Percentiles rank a stretch among this genome's conserved stretches.
phyloP scores from a whole-genome alignment of 2,797 vertebrate species.

The Leptoclinus maculatus region DNA sequence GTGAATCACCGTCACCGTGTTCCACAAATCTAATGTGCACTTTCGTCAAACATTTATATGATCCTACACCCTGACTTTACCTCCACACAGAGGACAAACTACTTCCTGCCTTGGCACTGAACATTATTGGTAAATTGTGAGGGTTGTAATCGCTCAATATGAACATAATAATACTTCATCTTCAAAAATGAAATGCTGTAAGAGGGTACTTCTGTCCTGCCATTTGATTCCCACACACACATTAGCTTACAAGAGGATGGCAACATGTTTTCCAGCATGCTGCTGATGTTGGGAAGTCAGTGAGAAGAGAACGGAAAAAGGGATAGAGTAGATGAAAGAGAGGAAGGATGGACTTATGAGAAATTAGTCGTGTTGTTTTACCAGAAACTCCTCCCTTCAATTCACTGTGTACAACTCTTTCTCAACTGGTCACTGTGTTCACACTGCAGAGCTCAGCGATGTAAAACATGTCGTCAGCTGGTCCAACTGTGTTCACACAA shows the following conservation, averaged over 20 bases:
- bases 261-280: slow-evolving; percentile 13
- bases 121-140: no score
- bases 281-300: slow-evolving; percentile 27
- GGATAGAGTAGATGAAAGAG: slow-evolving; percentile 14
- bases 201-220: background rate
- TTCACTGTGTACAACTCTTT: background rate
- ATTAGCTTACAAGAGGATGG: background rate
- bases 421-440: slow-evolving; percentile 2
- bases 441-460: background rate
- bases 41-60: no score
- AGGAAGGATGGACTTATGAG: slow-evolving; percentile 46
- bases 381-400: slow-evolving; percentile 36
- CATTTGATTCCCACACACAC: slow-evolving; percentile 2
- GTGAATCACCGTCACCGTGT: no score
- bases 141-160: background rate
- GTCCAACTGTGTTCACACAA: background rate
- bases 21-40: no score
- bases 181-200: background rate
- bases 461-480: background rate
- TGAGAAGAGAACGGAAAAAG: slow-evolving; percentile 17
- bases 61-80: no score
- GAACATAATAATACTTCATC: background rate
- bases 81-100: no score
- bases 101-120: no score
- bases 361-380: slow-evolving; percentile 41